Base-by-base conservation (phyloP, 2,888 invertebrate genomes). In the Nomada lathburiana region DNA sequence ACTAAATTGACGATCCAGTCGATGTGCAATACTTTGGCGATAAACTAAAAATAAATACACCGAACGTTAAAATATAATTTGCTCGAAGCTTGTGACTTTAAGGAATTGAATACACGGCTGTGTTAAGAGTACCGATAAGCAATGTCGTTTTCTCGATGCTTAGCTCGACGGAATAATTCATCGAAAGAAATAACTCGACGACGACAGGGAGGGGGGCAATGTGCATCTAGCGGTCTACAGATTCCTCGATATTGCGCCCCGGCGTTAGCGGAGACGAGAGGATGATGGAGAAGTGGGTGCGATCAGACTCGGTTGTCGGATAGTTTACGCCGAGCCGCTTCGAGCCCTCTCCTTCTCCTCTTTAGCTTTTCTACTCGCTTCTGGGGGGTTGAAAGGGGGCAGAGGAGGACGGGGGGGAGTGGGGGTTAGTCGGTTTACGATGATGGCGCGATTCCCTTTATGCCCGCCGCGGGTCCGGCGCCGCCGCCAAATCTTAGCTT, bases 401-500 rank as follows among this genome's bases (percentile, higher is more conserved):
- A n/a, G 23, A 65, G 70, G 60, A 29, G 70, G n/a, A n/a, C n/a
- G n/a, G 20, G 23, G 10, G 2, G 55, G 57, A 79, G 29, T 69
- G 75, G 81, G 59, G 64, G 71, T 86, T 86, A 86, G 88, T 89
- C 83, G 89, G 88, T 92, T 92, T 92, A 92, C 89, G 90, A 90
- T 89, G 88, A 89, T 90, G 88, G 89, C 85, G 88, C 91, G 92
- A 92, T 92, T 92, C 91, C 91, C 92, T 93, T 93, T 91, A 92
- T 86, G 87, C 85, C 74, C 83, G 75, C 64, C 86, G 83, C 78
- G 82, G 59, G 79, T 80, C 81, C 81, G 78, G 83, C 81, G 82
- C 83, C 84, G 82, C 83, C 86, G 89, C 83, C 88, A 89, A 91
- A 91, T 92, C 91, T 91, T 86, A 90, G 92, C 90, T 92, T 92